A percentile compares a stretch with the other conserved stretches of the same genome.
Conservation (phyloP, 2,113 vertebrate species). For the Dasypus novemcinctus region DNA sequence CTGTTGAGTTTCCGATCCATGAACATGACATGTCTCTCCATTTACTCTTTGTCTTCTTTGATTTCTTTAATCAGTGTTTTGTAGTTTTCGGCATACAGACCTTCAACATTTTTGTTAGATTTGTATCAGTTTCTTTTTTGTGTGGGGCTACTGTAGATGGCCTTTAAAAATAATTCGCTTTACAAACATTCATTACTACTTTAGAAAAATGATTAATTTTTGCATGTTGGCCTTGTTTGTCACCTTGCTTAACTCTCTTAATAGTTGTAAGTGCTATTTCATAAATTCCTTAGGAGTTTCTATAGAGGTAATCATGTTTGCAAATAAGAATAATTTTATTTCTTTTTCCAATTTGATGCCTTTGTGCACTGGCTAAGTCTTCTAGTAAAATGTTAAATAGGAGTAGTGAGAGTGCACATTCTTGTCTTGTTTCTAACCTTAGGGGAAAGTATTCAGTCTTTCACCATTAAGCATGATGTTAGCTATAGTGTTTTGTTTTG, state of each 20-base stretch:
- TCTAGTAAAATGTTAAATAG: not conserved
- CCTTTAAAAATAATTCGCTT: not conserved
- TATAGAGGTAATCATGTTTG: not conserved
- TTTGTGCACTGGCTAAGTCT: not conserved
- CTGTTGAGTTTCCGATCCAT: not conserved
- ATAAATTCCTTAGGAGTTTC: not conserved
- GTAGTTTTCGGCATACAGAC: not conserved
- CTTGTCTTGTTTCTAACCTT: not conserved
- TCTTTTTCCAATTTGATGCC: not conserved
- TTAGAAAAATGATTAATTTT: not conserved
- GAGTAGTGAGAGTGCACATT: not conserved
- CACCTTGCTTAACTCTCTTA: not conserved
- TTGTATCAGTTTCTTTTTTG: not conserved
- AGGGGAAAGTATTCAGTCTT: not conserved
- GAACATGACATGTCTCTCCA: not conserved
- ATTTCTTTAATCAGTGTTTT: not conserved
- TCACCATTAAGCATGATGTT: not conserved
- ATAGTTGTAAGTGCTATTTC: not conserved
- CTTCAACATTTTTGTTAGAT: not conserved
- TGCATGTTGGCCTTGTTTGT: not conserved
- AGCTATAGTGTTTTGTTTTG: not conserved
- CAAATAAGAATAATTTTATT: not conserved
- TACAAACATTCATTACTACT: not conserved
- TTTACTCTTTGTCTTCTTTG: not conserved
- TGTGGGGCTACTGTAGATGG: not conserved